Evolutionary conservation across 2,888 invertebrate genomes (phyloP).

Genomic region (Ochropleura plecta): DNA sequence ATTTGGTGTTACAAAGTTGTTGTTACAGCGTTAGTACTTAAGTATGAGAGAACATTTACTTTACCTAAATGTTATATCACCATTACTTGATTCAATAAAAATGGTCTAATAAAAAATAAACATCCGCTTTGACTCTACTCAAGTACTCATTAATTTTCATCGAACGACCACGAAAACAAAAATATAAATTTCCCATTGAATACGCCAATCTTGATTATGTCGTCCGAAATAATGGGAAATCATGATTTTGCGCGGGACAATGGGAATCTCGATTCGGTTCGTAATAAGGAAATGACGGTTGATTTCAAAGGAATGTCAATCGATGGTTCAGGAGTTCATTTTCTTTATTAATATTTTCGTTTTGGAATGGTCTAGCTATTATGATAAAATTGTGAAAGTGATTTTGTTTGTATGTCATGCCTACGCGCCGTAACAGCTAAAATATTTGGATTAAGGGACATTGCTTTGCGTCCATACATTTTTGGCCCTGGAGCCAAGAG

Average conservation of each 20-base stretch:
- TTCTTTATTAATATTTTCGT: constrained; percentile 17
- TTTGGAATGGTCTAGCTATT: neutral
- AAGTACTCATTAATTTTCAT: constrained; percentile 33
- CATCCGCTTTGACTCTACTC: neutral
- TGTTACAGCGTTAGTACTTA: too few relatives aligned
- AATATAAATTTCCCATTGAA: constrained; percentile 48
- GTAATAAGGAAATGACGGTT: constrained; percentile 25
- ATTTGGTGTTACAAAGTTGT: too few relatives aligned
- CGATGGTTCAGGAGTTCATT: constrained; percentile 18
- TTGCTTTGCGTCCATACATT: too few relatives aligned
- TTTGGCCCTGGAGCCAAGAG: too few relatives aligned
- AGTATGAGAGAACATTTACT: neutral
- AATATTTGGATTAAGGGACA: neutral
- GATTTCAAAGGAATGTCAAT: constrained; percentile 18
- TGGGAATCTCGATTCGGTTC: constrained; percentile 22
- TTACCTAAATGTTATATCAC: neutral
- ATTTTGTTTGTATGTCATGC: neutral
- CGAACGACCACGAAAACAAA: constrained; percentile 35
- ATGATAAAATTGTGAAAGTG: neutral
- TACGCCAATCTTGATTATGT: constrained; percentile 48
- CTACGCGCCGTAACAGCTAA: neutral
- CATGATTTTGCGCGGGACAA: constrained; percentile 34
- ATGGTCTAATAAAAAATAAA: neutral
- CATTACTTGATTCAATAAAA: neutral
- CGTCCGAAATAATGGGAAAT: constrained; percentile 42